Evolutionary conservation across 2,888 invertebrate genomes (phyloP).

Genomic region (Napeogenes sylphis): DNA sequence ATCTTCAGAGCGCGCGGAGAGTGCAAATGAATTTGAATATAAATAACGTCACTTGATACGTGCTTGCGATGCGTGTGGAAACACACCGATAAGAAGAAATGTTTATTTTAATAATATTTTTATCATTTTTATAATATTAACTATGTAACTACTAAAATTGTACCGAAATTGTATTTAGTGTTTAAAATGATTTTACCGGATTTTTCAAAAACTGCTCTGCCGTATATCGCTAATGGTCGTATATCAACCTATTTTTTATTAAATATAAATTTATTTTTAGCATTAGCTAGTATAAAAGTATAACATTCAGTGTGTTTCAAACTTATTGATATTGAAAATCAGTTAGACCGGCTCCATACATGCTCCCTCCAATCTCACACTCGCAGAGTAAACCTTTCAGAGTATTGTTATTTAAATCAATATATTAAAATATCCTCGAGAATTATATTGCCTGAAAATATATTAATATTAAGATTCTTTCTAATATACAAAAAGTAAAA

Average conservation of each 20-base stretch:
- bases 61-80: conserved; percentile 23
- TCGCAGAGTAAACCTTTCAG: background rate
- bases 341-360: conserved; percentile 3
- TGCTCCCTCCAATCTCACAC: conserved; percentile 2
- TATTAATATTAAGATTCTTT: background rate
- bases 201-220: too few species aligned
- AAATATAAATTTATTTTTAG: too few species aligned
- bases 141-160: too few species aligned
- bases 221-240: too few species aligned
- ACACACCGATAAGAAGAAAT: conserved; percentile 4
- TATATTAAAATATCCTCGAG: background rate
- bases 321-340: conserved; percentile 2
- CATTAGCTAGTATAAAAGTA: too few species aligned
- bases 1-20: conserved; percentile 33
- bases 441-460: background rate
- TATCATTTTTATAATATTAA: background rate
- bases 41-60: conserved; percentile 36
- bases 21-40: conserved; percentile 43
- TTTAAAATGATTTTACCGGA: too few species aligned
- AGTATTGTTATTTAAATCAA: conserved; percentile 4
- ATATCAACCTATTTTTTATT: too few species aligned
- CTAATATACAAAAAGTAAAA: too few species aligned
- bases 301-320: background rate
- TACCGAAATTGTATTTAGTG: too few species aligned
- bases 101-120: background rate